phyloP scores from a whole-genome alignment of 2,888 invertebrate genomes.

The Zygaena filipendulae region DNA sequence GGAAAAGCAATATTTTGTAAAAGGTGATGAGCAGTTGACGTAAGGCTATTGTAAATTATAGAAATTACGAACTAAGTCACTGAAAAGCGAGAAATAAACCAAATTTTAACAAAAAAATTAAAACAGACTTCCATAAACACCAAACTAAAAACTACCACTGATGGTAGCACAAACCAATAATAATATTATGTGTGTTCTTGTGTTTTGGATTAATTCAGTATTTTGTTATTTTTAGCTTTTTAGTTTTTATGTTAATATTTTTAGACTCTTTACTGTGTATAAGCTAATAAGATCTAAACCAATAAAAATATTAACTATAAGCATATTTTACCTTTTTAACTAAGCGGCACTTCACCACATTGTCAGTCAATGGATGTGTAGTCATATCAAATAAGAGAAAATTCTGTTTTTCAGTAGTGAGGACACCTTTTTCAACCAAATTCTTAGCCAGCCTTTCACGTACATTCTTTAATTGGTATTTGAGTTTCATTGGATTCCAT shows the following conservation, averaged over 20 bases:
- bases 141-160: no score
- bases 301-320: neutral
- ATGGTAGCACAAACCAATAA: no score
- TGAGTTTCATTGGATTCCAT: slow-evolving; percentile 98
- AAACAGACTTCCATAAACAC: no score
- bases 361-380: slow-evolving; percentile 97
- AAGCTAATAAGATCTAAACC: neutral
- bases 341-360: slow-evolving; percentile 93
- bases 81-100: no score
- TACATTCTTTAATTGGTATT: slow-evolving; percentile 98
- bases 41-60: no score
- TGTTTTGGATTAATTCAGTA: no score
- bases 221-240: no score
- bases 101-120: no score
- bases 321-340: slow-evolving; percentile 95
- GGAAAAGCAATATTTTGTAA: no score
- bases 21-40: no score
- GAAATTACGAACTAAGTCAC: no score
- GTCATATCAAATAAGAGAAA: slow-evolving; percentile 99
- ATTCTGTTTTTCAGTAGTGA: slow-evolving; percentile 99
- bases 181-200: no score
- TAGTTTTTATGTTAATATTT: neutral
- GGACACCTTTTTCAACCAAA: slow-evolving; percentile 98
- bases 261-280: neutral
- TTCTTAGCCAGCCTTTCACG: slow-evolving; percentile 99